A percentile compares a stretch with the other conserved stretches of the same genome.
These are phyloP conservation scores for Chromis chromis DNA, from an alignment of 2,797 vertebrate genomes.

Conservation along the genomic window DNA sequence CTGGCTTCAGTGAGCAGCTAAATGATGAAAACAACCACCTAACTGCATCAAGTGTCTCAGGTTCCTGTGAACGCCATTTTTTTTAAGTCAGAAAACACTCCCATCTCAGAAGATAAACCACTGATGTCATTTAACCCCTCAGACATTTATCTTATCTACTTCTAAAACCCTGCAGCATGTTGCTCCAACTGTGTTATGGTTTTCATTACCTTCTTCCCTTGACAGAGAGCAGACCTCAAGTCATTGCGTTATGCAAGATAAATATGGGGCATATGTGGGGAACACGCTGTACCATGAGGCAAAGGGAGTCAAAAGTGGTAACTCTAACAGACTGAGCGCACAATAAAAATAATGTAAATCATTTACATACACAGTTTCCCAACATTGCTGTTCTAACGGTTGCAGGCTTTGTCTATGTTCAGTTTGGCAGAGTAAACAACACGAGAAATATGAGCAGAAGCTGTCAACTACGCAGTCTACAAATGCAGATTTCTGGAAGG, in stretches of 20 bases:
- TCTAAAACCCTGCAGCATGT: slow-evolving; percentile 30
- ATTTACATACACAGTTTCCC: neutral
- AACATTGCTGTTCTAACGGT: neutral
- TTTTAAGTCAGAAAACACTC: slow-evolving; percentile 7
- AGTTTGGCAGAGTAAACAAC: neutral
- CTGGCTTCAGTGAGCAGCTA: slow-evolving; percentile 1
- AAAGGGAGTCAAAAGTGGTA: slow-evolving; percentile 37
- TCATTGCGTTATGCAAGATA: slow-evolving; percentile 52
- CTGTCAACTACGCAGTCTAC: too few relatives aligned
- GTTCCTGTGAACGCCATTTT: slow-evolving; percentile 18
- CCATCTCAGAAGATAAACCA: slow-evolving; percentile 43
- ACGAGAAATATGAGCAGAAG: neutral
- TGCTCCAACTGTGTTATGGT: slow-evolving; percentile 46
- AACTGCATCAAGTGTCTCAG: slow-evolving; percentile 22
- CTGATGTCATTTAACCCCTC: slow-evolving; percentile 43
- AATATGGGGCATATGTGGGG: slow-evolving; percentile 52
- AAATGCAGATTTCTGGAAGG: neutral
- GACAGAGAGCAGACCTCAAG: slow-evolving; percentile 55
- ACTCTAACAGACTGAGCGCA: slow-evolving; percentile 15
- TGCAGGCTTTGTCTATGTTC: neutral
- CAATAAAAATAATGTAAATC: slow-evolving; percentile 13
- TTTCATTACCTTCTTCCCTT: slow-evolving; percentile 61
- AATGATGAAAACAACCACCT: slow-evolving; percentile 28
- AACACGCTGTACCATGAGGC: slow-evolving; percentile 53
- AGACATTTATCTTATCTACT: slow-evolving; percentile 53